These are phyloP conservation scores for Heliconius hermathena DNA, from an alignment of 1,140 invertebrate genomes.

Conservation along the genomic window DNA sequence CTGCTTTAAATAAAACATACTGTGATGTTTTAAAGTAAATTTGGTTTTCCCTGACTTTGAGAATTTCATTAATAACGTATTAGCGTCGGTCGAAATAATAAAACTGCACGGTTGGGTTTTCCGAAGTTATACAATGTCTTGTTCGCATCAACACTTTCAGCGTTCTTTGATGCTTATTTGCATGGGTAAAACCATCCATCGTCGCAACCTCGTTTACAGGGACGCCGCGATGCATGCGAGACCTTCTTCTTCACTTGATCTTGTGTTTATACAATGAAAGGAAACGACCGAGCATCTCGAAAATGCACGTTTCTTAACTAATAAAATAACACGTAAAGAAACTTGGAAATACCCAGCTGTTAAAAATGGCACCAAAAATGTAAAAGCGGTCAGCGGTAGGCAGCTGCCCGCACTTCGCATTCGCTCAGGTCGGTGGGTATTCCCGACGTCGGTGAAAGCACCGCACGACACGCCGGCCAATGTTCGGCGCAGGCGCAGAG, in stretches of 20 bases:
- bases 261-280: not conserved
- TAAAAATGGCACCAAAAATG: conserved; percentile 21
- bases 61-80: conserved; percentile 55
- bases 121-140: conserved; percentile 51
- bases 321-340: not conserved
- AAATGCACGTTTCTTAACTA: not conserved
- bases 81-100: conserved; percentile 38
- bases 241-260: not conserved
- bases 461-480: not conserved
- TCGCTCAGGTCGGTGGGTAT: conserved; percentile 36
- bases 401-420: conserved; percentile 17
- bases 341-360: conserved; percentile 32
- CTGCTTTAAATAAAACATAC: not conserved
- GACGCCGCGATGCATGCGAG: not conserved
- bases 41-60: conserved; percentile 46
- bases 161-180: conserved; percentile 44
- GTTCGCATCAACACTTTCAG: conserved; percentile 45
- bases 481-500: not conserved
- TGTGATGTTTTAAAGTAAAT: conserved; percentile 18
- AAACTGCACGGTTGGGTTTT: conserved; percentile 49
- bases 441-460: conserved; percentile 40
- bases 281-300: not conserved
- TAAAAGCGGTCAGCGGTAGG: conserved; percentile 23
- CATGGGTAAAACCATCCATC: conserved; percentile 57
- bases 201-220: conserved; percentile 28